Evolutionary conservation across 2,888 invertebrate genomes (phyloP), one percentile per base, ranked within the genome.

Genomic region (Drosophila falleni): DNA sequence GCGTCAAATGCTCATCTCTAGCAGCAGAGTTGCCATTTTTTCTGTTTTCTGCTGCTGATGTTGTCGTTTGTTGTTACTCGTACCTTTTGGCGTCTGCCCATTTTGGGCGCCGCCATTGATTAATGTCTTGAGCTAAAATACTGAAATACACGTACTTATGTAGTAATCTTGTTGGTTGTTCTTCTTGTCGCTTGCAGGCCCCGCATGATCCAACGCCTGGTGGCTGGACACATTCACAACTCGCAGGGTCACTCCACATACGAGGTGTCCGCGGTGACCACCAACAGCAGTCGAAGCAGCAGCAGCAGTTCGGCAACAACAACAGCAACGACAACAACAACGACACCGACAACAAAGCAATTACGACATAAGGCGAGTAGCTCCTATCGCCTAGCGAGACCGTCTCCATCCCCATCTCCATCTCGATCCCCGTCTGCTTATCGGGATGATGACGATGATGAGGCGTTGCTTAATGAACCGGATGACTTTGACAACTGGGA

Each of bases 201-300:
- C 71, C 93, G 95, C 80, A 95, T 95, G 78, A 93, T 95, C 74
- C 95, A 95, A 83, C 94, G 95, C 66, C 93, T 96, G 70, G 95
- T 95, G 81, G 96, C 95, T 42, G 96, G 96, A 50, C 96, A 96
- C 85, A 93, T 96, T 66, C 92, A 92, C 68, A 92, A 92, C 64
- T 76, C 89, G 4, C 89, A 91, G 61, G 90, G 91, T 15, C 89
- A 78, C 53, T 90, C 90, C 19, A 86, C 87, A 5, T 90, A 84
- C 55, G 85, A 91, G 62, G 83, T 91, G 19, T 91, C 91, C 9
- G 77, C 90, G 0, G 89, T 90, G 49, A 84, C 87, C 29, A 67
- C 74, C 31, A 91, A 90, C 59, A 86, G 82, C 74, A 77, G 79
- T 61, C 69, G 74, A 56, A 71, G 87, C 66, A 75, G 80, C 46